Percentiles rank a stretch among this genome's conserved stretches.
phyloP scores from a whole-genome alignment of 2,797 vertebrate genomes.

The Tragelaphus oryx region DNA sequence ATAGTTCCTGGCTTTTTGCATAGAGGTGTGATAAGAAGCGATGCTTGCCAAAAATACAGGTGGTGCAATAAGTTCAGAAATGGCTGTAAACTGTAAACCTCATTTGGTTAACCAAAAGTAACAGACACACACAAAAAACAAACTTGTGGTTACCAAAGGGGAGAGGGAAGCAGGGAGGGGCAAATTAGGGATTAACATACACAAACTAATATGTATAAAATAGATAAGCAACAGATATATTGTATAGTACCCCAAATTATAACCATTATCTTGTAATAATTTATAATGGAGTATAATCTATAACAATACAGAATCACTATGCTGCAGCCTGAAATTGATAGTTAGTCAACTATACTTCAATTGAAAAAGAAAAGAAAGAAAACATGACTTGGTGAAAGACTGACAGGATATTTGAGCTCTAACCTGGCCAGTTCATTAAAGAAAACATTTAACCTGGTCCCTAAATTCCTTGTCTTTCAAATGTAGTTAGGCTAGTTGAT shows the following conservation, averaged over 20 bases:
- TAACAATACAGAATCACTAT: background rate
- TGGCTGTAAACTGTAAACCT: background rate
- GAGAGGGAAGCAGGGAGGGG: background rate
- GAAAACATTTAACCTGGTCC: background rate
- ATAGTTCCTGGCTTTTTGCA: background rate
- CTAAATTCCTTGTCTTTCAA: conserved; percentile 51
- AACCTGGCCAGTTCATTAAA: background rate
- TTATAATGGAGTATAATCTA: background rate
- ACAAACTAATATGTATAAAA: background rate
- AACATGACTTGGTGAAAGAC: background rate
- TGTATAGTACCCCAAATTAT: background rate
- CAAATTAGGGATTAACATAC: background rate
- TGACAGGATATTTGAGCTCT: background rate
- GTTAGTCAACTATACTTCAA: background rate
- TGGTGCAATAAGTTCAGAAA: background rate
- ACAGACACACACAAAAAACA: background rate
- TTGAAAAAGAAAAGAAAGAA: background rate
- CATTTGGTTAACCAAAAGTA: background rate
- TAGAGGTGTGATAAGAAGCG: background rate
- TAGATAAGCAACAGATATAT: background rate
- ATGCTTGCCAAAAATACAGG: background rate
- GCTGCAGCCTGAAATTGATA: background rate
- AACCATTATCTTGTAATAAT: background rate
- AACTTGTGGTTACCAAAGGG: background rate
- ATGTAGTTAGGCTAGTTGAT: background rate